Conservation (phyloP, 2,113 vertebrate genomes). For the Prietella phreatophila region DNA sequence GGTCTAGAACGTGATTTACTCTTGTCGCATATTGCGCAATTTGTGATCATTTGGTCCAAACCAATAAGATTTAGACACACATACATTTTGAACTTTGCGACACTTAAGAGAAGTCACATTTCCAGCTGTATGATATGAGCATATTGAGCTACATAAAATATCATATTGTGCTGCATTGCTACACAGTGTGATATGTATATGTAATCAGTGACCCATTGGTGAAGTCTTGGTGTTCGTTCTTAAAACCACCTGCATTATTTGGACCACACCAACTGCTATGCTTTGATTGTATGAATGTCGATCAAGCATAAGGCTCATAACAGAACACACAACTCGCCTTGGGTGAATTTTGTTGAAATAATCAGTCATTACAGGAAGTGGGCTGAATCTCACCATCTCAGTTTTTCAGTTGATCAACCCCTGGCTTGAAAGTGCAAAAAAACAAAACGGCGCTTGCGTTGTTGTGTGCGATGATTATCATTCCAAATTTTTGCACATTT, state of each 20-base stretch:
- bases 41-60: neutral
- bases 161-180: neutral
- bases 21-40: neutral
- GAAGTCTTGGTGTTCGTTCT: neutral
- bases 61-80: neutral
- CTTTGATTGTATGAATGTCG: neutral
- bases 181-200: neutral
- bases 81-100: neutral
- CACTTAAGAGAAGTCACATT: neutral
- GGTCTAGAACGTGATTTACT: slow-evolving; percentile 22
- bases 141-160: neutral
- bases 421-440: neutral
- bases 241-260: neutral
- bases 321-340: neutral
- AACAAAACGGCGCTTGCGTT: no score
- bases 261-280: neutral
- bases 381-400: neutral
- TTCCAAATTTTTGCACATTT: no score
- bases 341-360: neutral
- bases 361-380: neutral
- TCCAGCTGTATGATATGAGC: neutral
- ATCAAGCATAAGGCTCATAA: neutral
- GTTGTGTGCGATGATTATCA: no score
- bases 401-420: neutral
- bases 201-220: neutral